Percentiles rank a stretch among this genome's conserved stretches.
Conservation (phyloP, 2,888 invertebrate genomes). For the Odontothrips loti region DNA sequence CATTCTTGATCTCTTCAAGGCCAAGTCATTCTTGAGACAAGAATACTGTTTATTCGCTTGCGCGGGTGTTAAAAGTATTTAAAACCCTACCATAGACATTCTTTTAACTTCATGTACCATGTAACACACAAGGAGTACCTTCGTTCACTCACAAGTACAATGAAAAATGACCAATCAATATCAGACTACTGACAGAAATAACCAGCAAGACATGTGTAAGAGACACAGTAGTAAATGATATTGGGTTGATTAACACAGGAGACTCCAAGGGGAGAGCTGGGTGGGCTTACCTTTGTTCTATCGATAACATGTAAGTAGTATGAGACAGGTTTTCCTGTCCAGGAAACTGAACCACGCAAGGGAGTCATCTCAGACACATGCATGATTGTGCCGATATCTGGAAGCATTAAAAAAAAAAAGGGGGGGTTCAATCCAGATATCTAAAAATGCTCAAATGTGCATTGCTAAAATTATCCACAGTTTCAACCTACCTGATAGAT, state of each 20-base stretch:
- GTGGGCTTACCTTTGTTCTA: conserved; percentile 66
- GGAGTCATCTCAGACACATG: conserved; percentile 96
- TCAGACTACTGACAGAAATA: too few species aligned
- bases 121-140: too few species aligned
- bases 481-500: conserved; percentile 69
- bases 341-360: conserved; percentile 91
- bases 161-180: too few species aligned
- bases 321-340: conserved; percentile 98
- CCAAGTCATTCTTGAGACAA: too few species aligned
- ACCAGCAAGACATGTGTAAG: too few species aligned
- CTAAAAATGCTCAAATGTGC: conserved; percentile 9
- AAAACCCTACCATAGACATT: neutral
- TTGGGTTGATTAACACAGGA: too few species aligned
- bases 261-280: too few species aligned
- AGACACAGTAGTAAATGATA: too few species aligned
- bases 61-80: neutral
- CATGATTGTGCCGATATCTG: conserved; percentile 97
- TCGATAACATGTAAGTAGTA: conserved; percentile 98
- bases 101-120: neutral
- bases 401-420: conserved; percentile 38
- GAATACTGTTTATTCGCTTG: neutral
- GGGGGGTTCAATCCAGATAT: neutral
- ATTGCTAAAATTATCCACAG: conserved; percentile 27
- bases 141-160: too few species aligned
- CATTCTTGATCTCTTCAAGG: too few species aligned